Evolutionary conservation across 2,113 vertebrate genomes (phyloP), one percentile per base, ranked within the genome.

Genomic region (Paradoxurus hermaphroditus): DNA sequence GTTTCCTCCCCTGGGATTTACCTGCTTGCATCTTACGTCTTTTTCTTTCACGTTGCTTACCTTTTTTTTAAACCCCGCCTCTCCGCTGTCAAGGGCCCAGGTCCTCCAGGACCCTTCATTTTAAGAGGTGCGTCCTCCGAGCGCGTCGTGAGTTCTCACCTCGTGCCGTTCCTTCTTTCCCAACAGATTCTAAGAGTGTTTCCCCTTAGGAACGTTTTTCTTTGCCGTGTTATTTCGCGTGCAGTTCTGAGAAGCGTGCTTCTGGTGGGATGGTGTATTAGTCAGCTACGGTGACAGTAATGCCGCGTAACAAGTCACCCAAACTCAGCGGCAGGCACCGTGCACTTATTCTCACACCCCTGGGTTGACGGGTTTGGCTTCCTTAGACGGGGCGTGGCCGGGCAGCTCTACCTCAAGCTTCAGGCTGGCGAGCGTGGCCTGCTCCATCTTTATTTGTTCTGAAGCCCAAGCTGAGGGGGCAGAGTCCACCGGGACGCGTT

Each of bases 21-120:
- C 31, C 81, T 18, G 27, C 7, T n/a, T 3, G 2, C 2, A 1
- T 8, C 39, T 4, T 1, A 0, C 0, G 3, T 59, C 34, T 29
- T 5, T 49, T 62, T 34, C 65, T 25, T 0, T 7, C 8, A 31
- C 29, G 51, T 3, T 31, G 23, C 34, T 79, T 29, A 39, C 31
- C 27, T 31, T 67, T 59, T 53, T 31, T 29, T 23, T 21, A 21
- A n/a, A 1, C 16, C 41, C 8, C 4, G 29, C 67, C 3, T 27
- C 63, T 79, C 59, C 2, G 0, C 2, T 29, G 15, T 14, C 1
- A 46, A 3, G 5, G 5, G 39, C 23, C 46, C 16, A 6, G 2
- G 79, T 29, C 65, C 59, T 16, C n/a, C 2, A 59, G 49, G 68
- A 9, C 75, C 36, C 86, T 44, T 23, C 3, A 9, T 41, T 21